Percentiles rank a stretch among this genome's conserved stretches.
Evolutionary conservation across 2,113 vertebrate genomes (phyloP).

Genomic region (Monopterus albus): DNA sequence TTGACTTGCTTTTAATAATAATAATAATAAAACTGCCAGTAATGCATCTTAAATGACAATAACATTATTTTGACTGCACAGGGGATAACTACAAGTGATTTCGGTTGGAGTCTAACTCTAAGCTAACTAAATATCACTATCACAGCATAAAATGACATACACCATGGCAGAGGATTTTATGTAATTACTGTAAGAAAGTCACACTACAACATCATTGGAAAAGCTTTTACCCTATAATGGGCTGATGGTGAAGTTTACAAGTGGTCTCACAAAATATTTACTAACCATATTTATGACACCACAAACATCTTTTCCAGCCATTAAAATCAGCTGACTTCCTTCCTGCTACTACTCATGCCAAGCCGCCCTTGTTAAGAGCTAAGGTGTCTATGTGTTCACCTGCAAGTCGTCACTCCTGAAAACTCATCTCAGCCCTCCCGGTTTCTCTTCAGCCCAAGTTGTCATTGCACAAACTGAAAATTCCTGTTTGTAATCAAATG

Average conservation of each 20-base stretch:
- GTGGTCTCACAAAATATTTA: constrained; percentile 45
- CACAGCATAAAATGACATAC: not conserved
- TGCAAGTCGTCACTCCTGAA: constrained; percentile 30
- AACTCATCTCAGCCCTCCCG: constrained; percentile 30
- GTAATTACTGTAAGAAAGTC: constrained; percentile 6
- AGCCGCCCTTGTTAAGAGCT: constrained; percentile 56
- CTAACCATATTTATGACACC: constrained; percentile 42
- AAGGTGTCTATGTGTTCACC: constrained; percentile 69
- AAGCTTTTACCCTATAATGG: constrained; percentile 15
- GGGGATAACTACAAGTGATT: no score
- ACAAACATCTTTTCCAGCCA: constrained; percentile 32
- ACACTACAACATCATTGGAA: constrained; percentile 12
- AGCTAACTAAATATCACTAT: not conserved
- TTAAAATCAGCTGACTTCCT: constrained; percentile 43
- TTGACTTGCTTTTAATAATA: no score
- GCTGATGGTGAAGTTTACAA: constrained; percentile 23
- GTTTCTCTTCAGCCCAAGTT: constrained; percentile 16
- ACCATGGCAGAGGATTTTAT: not conserved
- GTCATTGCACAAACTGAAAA: constrained; percentile 6
- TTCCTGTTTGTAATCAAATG: constrained; percentile 36
- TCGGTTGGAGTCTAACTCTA: not conserved
- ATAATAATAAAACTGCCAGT: no score
- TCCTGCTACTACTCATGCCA: constrained; percentile 45
- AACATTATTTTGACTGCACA: no score
- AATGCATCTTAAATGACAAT: no score